Base-by-base conservation (phyloP, 92 coral and sea anemone genomes). In the Porites evermanni region DNA sequence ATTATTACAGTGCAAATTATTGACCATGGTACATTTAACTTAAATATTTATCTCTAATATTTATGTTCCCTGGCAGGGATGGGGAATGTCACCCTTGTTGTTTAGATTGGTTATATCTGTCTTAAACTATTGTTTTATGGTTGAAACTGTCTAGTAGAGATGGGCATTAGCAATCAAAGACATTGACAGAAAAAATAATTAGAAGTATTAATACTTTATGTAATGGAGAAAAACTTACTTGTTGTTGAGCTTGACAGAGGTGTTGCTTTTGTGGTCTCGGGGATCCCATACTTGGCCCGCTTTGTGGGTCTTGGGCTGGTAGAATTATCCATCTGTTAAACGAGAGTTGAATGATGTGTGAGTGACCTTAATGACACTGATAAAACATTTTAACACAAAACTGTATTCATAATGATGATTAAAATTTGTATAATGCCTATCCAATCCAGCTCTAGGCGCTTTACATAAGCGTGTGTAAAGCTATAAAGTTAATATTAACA, bases 241-340 rank as follows among this genome's bases (percentile, higher is more conserved):
- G 85, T 84, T 61, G 89, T 76, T 21, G 86, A 78, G 73, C 80
- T 56, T 75, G 89, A 69, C 73, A 66, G 74, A 64, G 84, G 59
- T 72, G 71, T 88, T 79, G 75, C 82, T 24, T 84, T 75, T 81
- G 87, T 71, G 64, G 83, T 82, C 76, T 65, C 67, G 65, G 82
- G 86, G 69, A 71, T 71, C 63, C 87, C 87, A 75, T 80, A 75
- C 79, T 88, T 88, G 53, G 82, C 75, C 75, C 83, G 80, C 87
- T 87, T 87, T 75, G 91, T 64, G 80, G 82, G 87, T 68, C 91
- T 81, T 24, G 69, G 82, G 61, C 76, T 87, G 86, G 72, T 83
- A 85, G 77, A 77, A 85, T 76, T 61, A 86, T 70, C 73, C 89
- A 85, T 85, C 82, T 70, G 84, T 86, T 63, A 68, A 79, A 56